Conservation (phyloP, 2,888 invertebrate species). For the Plemyria rubiginata region DNA sequence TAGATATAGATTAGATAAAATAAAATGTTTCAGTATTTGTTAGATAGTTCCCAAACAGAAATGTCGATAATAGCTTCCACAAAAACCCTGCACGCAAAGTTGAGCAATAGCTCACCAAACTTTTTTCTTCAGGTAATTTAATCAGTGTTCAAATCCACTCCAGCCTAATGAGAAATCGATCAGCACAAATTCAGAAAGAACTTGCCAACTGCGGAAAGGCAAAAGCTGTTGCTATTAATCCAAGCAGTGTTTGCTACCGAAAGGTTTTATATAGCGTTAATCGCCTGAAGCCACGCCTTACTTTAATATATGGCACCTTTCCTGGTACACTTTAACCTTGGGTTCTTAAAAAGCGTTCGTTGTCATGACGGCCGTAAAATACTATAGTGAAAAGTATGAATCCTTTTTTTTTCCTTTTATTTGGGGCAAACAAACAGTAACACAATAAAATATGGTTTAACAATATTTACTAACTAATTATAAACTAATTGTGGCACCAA, state of each 20-base stretch:
- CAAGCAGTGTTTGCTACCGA: conserved; percentile 17
- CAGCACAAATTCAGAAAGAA: conserved; percentile 21
- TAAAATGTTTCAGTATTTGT: too few relatives aligned
- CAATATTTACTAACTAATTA: too few relatives aligned
- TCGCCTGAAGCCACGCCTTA: conserved; percentile 18
- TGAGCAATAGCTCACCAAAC: too few relatives aligned
- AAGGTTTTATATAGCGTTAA: conserved; percentile 29
- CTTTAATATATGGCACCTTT: conserved; percentile 22
- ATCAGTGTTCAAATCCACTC: conserved; percentile 18
- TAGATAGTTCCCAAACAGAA: too few relatives aligned
- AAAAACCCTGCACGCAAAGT: too few relatives aligned
- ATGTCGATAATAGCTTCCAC: too few relatives aligned
- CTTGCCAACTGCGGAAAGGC: conserved; percentile 10
- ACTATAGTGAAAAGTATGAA: too few relatives aligned
- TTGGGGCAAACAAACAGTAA: too few relatives aligned
- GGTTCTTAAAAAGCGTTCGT: background rate
- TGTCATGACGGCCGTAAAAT: background rate
- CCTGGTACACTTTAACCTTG: background rate
- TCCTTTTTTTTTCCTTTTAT: too few relatives aligned
- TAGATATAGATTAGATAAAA: too few relatives aligned
- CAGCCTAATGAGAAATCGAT: conserved; percentile 21
- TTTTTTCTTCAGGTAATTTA: background rate
- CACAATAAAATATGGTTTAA: too few relatives aligned
- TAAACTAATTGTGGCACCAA: too few relatives aligned
- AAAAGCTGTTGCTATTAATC: conserved; percentile 25